phyloP scores from a whole-genome alignment of 2,888 invertebrate genomes.

The Fragum sueziense region DNA sequence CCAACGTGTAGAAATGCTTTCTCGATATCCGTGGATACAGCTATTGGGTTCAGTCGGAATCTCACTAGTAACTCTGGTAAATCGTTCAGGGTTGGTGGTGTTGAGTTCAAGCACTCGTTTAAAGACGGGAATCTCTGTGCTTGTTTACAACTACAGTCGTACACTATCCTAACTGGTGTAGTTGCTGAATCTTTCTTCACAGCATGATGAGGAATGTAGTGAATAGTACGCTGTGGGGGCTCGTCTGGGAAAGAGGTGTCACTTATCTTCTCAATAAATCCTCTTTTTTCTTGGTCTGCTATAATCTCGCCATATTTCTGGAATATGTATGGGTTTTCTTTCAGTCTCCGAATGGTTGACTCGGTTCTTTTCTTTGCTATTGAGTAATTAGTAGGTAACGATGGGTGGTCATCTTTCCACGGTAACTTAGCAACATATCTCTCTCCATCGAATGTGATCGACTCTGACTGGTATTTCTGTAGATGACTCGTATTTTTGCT shows the following conservation, averaged over 20 bases:
- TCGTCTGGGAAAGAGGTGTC: neutral
- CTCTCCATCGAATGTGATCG: slow-evolving; percentile 23
- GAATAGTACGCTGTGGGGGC: neutral
- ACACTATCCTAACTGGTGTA: slow-evolving; percentile 53
- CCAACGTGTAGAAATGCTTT: slow-evolving; percentile 44
- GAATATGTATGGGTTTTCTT: slow-evolving; percentile 20
- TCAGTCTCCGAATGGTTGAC: slow-evolving; percentile 19
- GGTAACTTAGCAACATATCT: slow-evolving; percentile 33
- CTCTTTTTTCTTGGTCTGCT: slow-evolving; percentile 21
- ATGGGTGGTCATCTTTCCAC: slow-evolving; percentile 35
- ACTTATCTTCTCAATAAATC: slow-evolving; percentile 27
- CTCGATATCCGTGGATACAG: slow-evolving; percentile 42
- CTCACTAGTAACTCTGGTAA: slow-evolving; percentile 29
- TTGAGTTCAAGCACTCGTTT: slow-evolving; percentile 41
- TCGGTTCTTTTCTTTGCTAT: slow-evolving; percentile 20
- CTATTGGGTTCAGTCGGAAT: slow-evolving; percentile 33
- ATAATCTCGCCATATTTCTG: slow-evolving; percentile 38
- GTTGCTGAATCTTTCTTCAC: slow-evolving; percentile 49
- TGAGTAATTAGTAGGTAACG: slow-evolving; percentile 28
- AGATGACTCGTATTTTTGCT: neutral
- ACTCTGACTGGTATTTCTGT: neutral
- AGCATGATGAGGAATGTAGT: slow-evolving; percentile 45
- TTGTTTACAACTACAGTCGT: slow-evolving; percentile 46
- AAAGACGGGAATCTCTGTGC: slow-evolving; percentile 18
- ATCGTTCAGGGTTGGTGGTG: slow-evolving; percentile 32